phyloP scores from a whole-genome alignment of 2,797 vertebrate genomes.

The Sarcophilus harrisii region DNA sequence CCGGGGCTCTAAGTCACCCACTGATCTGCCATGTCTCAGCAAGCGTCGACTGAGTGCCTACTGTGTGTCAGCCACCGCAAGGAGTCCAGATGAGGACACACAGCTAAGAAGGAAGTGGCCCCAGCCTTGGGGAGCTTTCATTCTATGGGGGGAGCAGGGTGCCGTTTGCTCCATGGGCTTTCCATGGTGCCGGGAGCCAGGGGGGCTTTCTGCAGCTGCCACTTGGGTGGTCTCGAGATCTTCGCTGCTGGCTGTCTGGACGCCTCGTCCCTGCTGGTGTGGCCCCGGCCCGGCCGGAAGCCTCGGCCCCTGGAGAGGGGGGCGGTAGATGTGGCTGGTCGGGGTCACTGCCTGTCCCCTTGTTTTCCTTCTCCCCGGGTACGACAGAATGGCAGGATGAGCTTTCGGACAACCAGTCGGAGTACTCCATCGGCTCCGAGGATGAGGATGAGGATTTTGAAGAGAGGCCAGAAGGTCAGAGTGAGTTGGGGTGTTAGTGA shows the following conservation, averaged over 20 bases:
- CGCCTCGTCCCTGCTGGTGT: background rate
- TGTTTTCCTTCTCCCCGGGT: background rate
- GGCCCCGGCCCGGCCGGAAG: background rate
- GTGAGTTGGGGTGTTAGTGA: constrained; percentile 79
- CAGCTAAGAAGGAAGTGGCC: background rate
- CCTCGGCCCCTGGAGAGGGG: background rate
- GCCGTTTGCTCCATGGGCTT: fast-evolving
- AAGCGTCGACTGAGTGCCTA: background rate
- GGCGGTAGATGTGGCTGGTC: background rate
- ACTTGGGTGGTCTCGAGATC: background rate
- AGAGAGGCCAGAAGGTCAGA: constrained; percentile 96
- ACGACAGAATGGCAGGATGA: constrained; percentile 97
- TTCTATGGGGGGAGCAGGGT: background rate
- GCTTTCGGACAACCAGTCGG: constrained; percentile 99
- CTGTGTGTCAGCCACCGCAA: background rate
- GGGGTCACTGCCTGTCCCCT: background rate
- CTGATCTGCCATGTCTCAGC: background rate
- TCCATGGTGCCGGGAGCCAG: background rate
- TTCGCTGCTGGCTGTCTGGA: background rate
- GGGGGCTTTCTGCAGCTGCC: background rate
- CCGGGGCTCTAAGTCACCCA: background rate
- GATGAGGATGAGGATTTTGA: constrained; percentile 99
- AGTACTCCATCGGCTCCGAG: constrained; percentile 98
- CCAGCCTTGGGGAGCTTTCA: background rate
- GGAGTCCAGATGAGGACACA: background rate